Percentiles rank a stretch among this genome's conserved stretches.
Evolutionary conservation across 2,888 invertebrate species (phyloP).

Genomic region (Papilio elwesi): DNA sequence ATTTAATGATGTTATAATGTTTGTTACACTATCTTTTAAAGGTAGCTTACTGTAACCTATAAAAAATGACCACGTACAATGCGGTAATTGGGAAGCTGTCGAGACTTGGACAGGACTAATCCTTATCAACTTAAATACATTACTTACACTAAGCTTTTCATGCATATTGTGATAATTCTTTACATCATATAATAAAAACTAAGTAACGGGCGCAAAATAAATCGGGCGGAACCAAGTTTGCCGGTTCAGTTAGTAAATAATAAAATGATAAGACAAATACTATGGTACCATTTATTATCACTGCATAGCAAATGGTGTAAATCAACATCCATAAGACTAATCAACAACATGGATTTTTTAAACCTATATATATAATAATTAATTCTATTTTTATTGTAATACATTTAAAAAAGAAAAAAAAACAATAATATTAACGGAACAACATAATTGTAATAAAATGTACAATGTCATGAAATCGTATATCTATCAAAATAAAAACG

Average conservation of each 20-base stretch:
- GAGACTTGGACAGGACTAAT: too few relatives aligned
- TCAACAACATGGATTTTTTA: conserved; percentile 82
- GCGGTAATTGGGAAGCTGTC: too few relatives aligned
- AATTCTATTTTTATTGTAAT: conserved; percentile 66
- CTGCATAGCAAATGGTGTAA: conserved; percentile 82
- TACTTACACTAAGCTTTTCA: too few relatives aligned
- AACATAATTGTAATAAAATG: conserved; percentile 69
- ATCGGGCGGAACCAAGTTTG: too few relatives aligned
- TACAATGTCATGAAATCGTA: conserved; percentile 74
- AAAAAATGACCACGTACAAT: too few relatives aligned
- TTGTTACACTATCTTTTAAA: too few relatives aligned
- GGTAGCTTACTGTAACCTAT: too few relatives aligned
- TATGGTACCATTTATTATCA: conserved; percentile 82
- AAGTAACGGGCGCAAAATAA: too few relatives aligned
- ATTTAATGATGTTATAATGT: too few relatives aligned
- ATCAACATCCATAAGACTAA: conserved; percentile 84
- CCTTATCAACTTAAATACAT: too few relatives aligned
- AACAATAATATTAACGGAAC: conserved; percentile 58
- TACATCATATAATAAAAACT: too few relatives aligned
- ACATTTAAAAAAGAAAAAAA: conserved; percentile 65
- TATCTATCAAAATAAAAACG: conserved; percentile 60
- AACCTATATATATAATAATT: conserved; percentile 70
- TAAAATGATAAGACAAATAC: conserved; percentile 51
- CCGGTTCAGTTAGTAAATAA: background rate
- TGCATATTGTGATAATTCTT: too few relatives aligned